Evolutionary conservation across 2,888 invertebrate species (phyloP), one percentile per base, ranked within the genome.

Genomic region (Physocephala rufipes): DNA sequence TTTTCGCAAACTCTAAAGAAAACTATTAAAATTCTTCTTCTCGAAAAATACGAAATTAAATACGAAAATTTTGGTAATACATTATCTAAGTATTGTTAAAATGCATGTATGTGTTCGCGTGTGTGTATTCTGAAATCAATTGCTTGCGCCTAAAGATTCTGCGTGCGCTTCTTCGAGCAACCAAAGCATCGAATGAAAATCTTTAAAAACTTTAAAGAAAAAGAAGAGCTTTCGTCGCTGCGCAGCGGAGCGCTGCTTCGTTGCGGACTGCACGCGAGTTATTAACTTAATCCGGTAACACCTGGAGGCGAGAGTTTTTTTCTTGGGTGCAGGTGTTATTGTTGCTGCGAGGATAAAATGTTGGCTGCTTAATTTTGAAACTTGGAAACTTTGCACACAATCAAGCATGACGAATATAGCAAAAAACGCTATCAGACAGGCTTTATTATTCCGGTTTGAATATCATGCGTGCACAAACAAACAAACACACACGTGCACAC

Each of bases 301-400:
- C 45, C 63, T 63, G 63, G 16, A 47, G 45, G 45, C 16, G 21
- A 43, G n/a, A 36, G 59, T 24, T 59, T 59, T 28, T 45, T 24
- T 58, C 45, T 62, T 43, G n/a, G 19, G 63, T 36, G 30, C 66
- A 53, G 66, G 53, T 66, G 66, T n/a, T n/a, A n/a, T n/a, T 36
- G 36, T 66, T 66, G 21, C 30, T 53, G 51, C 30, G 30, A 28
- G 66, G 49, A 53, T 21, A 36, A 53, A 66, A 66, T 66, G n/a
- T n/a, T n/a, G n/a, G n/a, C n/a, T n/a, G 43, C 53, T 66, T 53
- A 66, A 53, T 66, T 53, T 66, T 53, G 53, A 36, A 66, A 66
- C 47, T 64, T 51, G 16, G 64, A 26, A 51, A 64, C 66, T 66
- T 66, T 66, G 36, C 53, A 53, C 66, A 65, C 51, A 53, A 30